Conservation (phyloP, 2,888 invertebrate species). For the Diaphora mendica region DNA sequence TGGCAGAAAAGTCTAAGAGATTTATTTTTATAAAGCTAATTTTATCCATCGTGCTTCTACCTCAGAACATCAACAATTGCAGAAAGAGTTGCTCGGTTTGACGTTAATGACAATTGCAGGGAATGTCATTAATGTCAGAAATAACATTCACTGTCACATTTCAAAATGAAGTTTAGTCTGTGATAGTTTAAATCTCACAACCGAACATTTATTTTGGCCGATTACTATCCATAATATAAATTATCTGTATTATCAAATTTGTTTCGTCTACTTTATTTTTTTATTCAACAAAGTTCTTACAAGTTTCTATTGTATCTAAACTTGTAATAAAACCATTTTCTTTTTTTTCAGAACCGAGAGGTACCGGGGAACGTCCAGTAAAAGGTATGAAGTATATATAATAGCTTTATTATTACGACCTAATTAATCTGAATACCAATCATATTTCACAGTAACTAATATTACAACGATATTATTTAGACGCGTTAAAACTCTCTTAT, state of each 20-base stretch:
- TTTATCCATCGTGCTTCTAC: neutral
- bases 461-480: no score
- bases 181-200: neutral
- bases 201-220: neutral
- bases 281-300: neutral
- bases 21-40: neutral
- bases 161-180: neutral
- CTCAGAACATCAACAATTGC: neutral
- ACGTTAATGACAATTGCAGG: no score
- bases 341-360: slow-evolving; percentile 6
- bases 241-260: neutral
- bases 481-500: no score
- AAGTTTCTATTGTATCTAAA: neutral
- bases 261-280: neutral
- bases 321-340: neutral
- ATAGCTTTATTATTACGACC: neutral
- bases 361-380: neutral
- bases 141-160: neutral
- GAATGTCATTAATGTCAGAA: no score
- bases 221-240: neutral
- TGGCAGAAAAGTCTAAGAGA: slow-evolving; percentile 20
- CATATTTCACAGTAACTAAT: no score
- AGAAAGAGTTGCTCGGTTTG: no score
- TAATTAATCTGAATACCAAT: neutral
- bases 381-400: neutral